Evolutionary conservation across 1,140 invertebrate genomes (phyloP).

Genomic region (Lucilia cuprina): DNA sequence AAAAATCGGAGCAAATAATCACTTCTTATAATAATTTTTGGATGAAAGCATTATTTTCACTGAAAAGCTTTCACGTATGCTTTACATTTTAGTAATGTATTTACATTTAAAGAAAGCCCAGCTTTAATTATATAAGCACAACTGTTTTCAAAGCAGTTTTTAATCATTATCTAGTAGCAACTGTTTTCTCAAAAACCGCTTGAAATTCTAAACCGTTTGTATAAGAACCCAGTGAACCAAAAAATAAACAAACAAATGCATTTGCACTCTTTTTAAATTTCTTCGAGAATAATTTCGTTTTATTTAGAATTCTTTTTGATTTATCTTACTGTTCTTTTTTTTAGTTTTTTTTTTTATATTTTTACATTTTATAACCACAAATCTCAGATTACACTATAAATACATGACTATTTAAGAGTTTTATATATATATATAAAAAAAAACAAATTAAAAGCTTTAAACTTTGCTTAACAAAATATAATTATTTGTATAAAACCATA

Average conservation of each 20-base stretch:
- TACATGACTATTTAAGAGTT: not conserved
- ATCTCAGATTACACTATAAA: slow-evolving; percentile 25
- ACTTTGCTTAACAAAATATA: no score
- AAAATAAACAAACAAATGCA: not conserved
- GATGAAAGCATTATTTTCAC: no score
- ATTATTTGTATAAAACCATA: no score
- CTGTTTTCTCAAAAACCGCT: no score
- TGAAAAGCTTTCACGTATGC: no score
- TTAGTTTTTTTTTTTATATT: not conserved
- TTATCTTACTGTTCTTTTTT: not conserved
- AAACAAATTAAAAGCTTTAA: not conserved
- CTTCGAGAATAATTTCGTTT: not conserved
- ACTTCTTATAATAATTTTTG: no score
- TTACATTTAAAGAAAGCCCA: no score
- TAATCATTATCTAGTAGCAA: no score
- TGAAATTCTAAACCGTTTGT: not conserved
- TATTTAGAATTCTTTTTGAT: slow-evolving; percentile 8
- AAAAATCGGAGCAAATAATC: no score
- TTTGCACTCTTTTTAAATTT: not conserved
- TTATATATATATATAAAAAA: not conserved
- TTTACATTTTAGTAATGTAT: no score
- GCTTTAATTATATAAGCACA: no score
- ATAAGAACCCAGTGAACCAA: not conserved
- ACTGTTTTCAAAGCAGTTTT: no score
- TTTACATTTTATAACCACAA: not conserved